These are phyloP conservation scores for Hirtodrosophila duncani DNA, from an alignment of 2,888 invertebrate genomes.

Conservation along the genomic window DNA sequence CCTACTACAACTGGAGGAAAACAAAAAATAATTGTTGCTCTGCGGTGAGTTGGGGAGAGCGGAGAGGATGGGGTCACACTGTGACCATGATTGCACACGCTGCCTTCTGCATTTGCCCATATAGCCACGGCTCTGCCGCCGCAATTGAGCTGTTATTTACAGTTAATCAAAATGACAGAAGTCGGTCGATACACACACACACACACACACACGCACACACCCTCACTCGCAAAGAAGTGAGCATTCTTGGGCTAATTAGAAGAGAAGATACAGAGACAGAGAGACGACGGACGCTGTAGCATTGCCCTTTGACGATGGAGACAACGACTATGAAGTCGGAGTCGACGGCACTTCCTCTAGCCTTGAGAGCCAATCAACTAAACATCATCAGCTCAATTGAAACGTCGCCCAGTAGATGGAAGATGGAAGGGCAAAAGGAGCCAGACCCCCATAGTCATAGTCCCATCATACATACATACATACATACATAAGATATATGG, in stretches of 20 bases:
- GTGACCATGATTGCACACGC: no score
- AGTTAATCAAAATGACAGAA: slow-evolving; percentile 61
- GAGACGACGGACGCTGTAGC: no score
- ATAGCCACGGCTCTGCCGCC: slow-evolving; percentile 25
- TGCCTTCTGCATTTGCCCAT: no score
- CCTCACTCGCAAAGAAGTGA: not conserved
- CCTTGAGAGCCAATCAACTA: slow-evolving; percentile 72
- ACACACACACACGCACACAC: not conserved
- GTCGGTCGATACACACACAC: slow-evolving; percentile 31
- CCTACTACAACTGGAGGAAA: no score
- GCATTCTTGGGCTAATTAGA: slow-evolving; percentile 27
- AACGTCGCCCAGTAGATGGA: slow-evolving; percentile 4
- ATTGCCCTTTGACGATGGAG: no score
- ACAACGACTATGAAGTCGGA: no score
- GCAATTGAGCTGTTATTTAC: slow-evolving; percentile 54
- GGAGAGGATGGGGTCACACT: no score
- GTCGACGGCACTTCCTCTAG: slow-evolving; percentile 64
- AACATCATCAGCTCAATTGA: slow-evolving; percentile 47
- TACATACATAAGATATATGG: no score
- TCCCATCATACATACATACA: no score
- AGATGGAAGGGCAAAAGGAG: slow-evolving; percentile 1
- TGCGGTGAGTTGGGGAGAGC: no score
- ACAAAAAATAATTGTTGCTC: no score
- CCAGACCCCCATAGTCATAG: not conserved
- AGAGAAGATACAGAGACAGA: no score